A percentile compares a stretch with the other conserved stretches of the same genome.
Conservation (phyloP, 2,113 vertebrate genomes). For the Prunella fulvescens region DNA sequence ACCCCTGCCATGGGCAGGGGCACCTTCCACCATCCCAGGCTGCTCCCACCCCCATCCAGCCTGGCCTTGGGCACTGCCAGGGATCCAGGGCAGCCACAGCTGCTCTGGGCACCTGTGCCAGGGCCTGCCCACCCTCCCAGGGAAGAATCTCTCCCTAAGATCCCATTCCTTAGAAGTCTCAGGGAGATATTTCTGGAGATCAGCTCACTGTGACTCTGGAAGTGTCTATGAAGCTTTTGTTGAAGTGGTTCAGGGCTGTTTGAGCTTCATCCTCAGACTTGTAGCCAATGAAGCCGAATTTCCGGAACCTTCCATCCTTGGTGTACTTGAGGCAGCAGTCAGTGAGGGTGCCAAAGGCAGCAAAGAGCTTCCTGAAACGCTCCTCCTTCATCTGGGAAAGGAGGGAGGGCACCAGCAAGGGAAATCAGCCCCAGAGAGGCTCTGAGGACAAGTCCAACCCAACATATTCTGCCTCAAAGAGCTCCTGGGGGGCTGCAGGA, state of each 20-base stretch:
- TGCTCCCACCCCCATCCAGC: not conserved
- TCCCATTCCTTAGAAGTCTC: not conserved
- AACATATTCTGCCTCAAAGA: accelerated
- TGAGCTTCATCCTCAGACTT: conserved; percentile 84
- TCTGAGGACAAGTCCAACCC: accelerated
- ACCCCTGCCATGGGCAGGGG: not conserved
- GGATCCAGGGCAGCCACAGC: not conserved
- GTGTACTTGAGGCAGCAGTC: conserved; percentile 93
- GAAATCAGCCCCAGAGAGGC: accelerated
- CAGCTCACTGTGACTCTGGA: conserved; percentile 82
- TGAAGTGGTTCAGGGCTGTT: conserved; percentile 80
- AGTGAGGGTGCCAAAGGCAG: conserved; percentile 85
- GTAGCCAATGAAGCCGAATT: conserved; percentile 97
- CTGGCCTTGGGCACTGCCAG: not conserved
- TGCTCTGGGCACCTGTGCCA: not conserved
- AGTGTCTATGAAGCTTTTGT: conserved; percentile 91
- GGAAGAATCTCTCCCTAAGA: not conserved
- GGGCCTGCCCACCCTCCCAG: not conserved
- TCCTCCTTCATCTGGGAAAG: conserved; percentile 88
- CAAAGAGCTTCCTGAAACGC: conserved; percentile 85
- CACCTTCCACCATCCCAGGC: accelerated
- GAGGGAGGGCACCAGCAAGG: accelerated
- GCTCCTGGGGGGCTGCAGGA: accelerated
- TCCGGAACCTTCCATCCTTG: conserved; percentile 90
- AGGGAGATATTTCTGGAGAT: accelerated